phyloP scores from a whole-genome alignment of 2,888 invertebrate species.

The Automeris io region DNA sequence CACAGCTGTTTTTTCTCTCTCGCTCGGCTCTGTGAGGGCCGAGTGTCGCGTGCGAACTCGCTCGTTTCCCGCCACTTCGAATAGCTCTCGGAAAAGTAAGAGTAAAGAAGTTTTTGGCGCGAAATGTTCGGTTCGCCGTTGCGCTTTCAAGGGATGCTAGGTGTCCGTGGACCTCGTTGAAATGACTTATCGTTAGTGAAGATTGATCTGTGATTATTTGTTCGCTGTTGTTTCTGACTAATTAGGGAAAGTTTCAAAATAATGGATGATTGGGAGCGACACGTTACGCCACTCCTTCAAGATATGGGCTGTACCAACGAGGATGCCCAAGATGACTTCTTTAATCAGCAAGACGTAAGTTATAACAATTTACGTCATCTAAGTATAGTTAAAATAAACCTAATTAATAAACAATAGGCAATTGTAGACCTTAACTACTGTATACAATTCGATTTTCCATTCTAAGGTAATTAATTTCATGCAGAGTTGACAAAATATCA shows the following conservation, averaged over 20 bases:
- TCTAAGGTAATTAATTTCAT: too few relatives aligned
- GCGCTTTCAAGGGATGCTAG: slow-evolving; percentile 26
- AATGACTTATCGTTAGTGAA: slow-evolving; percentile 54
- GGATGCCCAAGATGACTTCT: slow-evolving; percentile 76
- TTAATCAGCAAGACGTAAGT: slow-evolving; percentile 78
- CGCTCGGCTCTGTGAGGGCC: slow-evolving; percentile 62
- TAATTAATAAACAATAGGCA: neutral
- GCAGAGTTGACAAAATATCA: too few relatives aligned
- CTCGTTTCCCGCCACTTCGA: slow-evolving; percentile 62
- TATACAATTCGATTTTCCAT: neutral
- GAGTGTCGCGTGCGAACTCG: slow-evolving; percentile 63
- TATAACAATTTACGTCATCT: slow-evolving; percentile 8
- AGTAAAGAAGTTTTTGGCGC: slow-evolving; percentile 67
- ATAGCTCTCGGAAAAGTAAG: slow-evolving; percentile 41
- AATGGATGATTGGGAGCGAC: slow-evolving; percentile 79
- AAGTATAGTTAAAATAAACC: neutral
- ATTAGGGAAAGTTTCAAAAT: slow-evolving; percentile 42
- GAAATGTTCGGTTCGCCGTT: slow-evolving; percentile 44
- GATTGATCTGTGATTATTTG: slow-evolving; percentile 49
- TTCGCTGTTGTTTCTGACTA: slow-evolving; percentile 33
- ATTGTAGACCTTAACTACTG: neutral
- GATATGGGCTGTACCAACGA: slow-evolving; percentile 76
- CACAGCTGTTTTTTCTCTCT: slow-evolving; percentile 65
- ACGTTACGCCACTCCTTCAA: slow-evolving; percentile 76
- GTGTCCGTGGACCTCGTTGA: slow-evolving; percentile 43